Evolutionary conservation across 1,140 invertebrate genomes (phyloP), one percentile per base, ranked within the genome.

Genomic region (Meloidogyne hapla): DNA sequence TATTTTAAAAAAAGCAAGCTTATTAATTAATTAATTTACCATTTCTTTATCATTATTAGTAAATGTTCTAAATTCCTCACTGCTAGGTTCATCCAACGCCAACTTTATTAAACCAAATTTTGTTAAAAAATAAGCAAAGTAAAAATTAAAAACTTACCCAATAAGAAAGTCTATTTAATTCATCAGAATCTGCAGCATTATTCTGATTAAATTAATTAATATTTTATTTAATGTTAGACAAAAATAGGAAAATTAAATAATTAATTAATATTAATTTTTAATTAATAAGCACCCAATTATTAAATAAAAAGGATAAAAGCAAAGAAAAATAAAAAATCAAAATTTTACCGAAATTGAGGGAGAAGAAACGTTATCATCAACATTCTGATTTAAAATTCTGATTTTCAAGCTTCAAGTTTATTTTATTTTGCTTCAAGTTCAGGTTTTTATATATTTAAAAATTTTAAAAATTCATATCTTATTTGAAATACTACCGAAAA

Each of bases 91-190:
- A 33, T 73, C 70, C 70, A 73, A 62, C 1, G 70, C 70, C 25
- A 73, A 62, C 70, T 73, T 73, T 33, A 64, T 61, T 25, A 45
- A 33, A 70, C 8, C 21, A 70, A 6, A 25, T 69, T 42, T 1
- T 70, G 15, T 48, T 42, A 56, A 18, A 18, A 40, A 25, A 45
- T n/a, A 23, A 68, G 33, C n/a, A 23, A 21, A 25, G n/a, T 45
- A 3, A 18, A 21, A 9, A 15, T 72, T 48, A 25, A 38, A 73
- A 33, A 56, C 28, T 23, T 64, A 73, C 70, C 70, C 70, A 73
- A 73, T 73, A 73, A 28, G 70, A 61, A 23, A 73, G 70, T 25
- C 70, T 42, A 62, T 38, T 73, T 38, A 73, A 40, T 64, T 21
- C 48, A 56, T 64, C 48, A 64, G 56, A 64, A 63, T 64, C 8